phyloP scores from a whole-genome alignment of 2,888 invertebrate species.

The Lissocephala sabroskyi region DNA sequence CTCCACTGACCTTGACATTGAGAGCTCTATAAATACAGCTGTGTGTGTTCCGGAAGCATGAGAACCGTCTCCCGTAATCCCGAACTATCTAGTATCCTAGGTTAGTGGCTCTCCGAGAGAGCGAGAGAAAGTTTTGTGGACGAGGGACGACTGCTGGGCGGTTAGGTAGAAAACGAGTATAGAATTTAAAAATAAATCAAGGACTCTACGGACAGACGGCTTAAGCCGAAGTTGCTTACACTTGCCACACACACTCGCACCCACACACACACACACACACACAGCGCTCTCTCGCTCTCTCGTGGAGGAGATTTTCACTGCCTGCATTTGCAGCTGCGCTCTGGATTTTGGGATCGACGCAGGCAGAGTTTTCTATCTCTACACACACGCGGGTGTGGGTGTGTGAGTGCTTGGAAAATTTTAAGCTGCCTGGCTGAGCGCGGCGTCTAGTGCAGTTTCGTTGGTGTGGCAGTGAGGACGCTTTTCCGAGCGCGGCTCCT shows the following conservation, averaged over 20 bases:
- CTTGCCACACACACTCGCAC: slow-evolving; percentile 17
- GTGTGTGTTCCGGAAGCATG: neutral
- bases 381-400: too few species aligned
- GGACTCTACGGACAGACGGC: slow-evolving; percentile 24
- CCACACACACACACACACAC: slow-evolving; percentile 8
- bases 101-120: neutral
- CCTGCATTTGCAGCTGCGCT: slow-evolving; percentile 45
- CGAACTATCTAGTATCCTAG: too few species aligned
- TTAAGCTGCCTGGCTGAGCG: slow-evolving; percentile 38
- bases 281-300: slow-evolving; percentile 8
- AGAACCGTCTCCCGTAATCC: neutral
- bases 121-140: slow-evolving; percentile 45
- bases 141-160: slow-evolving; percentile 5
- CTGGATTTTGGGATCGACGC: slow-evolving; percentile 44
- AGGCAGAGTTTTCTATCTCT: neutral
- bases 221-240: slow-evolving; percentile 17
- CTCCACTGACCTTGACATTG: neutral
- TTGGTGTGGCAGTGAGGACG: slow-evolving; percentile 63
- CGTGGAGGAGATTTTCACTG: slow-evolving; percentile 21
- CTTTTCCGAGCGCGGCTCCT: slow-evolving; percentile 42
- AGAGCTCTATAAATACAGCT: neutral
- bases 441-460: slow-evolving; percentile 61
- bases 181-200: slow-evolving; percentile 58
- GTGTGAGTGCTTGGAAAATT: slow-evolving; percentile 36
- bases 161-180: slow-evolving; percentile 47